A percentile compares a stretch with the other conserved stretches of the same genome.
Conservation (phyloP, 1,140 invertebrate species). For the Neodiprion fabricii region DNA sequence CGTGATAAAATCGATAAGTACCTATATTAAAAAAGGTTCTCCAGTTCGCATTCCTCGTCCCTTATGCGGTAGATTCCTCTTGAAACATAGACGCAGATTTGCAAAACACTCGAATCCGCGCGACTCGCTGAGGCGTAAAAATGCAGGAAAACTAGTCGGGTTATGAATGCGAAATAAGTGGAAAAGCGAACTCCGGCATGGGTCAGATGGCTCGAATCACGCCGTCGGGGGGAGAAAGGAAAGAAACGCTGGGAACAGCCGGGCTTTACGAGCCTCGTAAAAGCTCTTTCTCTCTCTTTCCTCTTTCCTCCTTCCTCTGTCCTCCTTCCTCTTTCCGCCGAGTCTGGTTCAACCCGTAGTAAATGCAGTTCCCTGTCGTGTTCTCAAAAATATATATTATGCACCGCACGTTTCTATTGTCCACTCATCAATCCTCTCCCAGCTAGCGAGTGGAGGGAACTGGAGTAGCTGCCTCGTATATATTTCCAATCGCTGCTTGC, state of each 20-base stretch:
- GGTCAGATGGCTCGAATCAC: neutral
- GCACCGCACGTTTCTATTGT: slow-evolving; percentile 2
- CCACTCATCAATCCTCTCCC: neutral
- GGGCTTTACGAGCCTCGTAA: slow-evolving; percentile 27
- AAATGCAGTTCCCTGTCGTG: neutral
- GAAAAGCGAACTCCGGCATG: slow-evolving; percentile 20
- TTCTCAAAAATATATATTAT: slow-evolving; percentile 1
- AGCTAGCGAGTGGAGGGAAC: too few relatives aligned
- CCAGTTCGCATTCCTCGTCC: too few relatives aligned
- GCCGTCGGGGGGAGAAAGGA: neutral
- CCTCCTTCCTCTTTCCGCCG: neutral
- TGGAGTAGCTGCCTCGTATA: too few relatives aligned
- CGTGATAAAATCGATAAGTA: too few relatives aligned
- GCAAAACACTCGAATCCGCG: too few relatives aligned
- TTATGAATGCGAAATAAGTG: slow-evolving; percentile 17
- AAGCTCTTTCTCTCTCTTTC: slow-evolving; percentile 13
- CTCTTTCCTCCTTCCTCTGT: neutral
- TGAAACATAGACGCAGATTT: too few relatives aligned
- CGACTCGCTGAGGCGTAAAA: neutral
- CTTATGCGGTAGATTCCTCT: too few relatives aligned
- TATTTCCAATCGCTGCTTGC: too few relatives aligned
- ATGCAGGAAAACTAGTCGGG: slow-evolving; percentile 8
- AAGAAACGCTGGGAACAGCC: neutral
- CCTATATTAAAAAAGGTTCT: too few relatives aligned
- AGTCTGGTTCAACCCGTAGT: neutral